Conservation (phyloP, 2,888 invertebrate genomes). For the Pseudanteris insignis region DNA sequence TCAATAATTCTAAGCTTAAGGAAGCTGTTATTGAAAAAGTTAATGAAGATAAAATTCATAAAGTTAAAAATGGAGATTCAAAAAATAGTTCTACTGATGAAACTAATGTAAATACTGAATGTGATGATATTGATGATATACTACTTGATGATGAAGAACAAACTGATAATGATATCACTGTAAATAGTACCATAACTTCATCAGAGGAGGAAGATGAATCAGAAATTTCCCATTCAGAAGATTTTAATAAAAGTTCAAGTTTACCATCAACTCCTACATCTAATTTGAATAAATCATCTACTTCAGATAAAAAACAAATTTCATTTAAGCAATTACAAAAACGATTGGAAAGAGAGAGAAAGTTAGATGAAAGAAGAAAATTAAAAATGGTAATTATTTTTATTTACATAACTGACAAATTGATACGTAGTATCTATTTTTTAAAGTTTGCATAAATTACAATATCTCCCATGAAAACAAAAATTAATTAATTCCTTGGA, state of each 20-base stretch:
- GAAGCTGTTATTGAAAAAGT: neutral
- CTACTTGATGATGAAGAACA: slow-evolving; percentile 1
- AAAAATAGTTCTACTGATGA: no score
- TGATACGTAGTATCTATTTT: no score
- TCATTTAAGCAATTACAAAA: slow-evolving; percentile 69
- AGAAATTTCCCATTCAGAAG: slow-evolving; percentile 34
- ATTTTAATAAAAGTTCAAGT: slow-evolving; percentile 29
- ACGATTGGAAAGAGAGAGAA: slow-evolving; percentile 70
- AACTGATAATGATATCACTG: slow-evolving; percentile 7
- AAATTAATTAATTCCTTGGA: no score
- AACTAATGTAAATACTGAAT: no score
- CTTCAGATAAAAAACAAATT: slow-evolving; percentile 49
- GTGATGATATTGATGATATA: no score
- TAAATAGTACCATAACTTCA: neutral
- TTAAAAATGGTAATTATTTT: slow-evolving; percentile 63
- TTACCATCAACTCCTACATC: no score
- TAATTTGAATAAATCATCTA: slow-evolving; percentile 1
- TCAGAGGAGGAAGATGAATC: slow-evolving; percentile 26
- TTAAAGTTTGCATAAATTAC: no score
- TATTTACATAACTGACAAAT: neutral
- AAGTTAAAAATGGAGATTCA: no score
- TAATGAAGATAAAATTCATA: neutral
- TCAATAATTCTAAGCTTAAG: neutral
- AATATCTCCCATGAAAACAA: no score
- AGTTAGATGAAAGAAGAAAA: slow-evolving; percentile 69